phyloP scores from a whole-genome alignment of 2,113 vertebrate species.

The Podarcis cretensis region DNA sequence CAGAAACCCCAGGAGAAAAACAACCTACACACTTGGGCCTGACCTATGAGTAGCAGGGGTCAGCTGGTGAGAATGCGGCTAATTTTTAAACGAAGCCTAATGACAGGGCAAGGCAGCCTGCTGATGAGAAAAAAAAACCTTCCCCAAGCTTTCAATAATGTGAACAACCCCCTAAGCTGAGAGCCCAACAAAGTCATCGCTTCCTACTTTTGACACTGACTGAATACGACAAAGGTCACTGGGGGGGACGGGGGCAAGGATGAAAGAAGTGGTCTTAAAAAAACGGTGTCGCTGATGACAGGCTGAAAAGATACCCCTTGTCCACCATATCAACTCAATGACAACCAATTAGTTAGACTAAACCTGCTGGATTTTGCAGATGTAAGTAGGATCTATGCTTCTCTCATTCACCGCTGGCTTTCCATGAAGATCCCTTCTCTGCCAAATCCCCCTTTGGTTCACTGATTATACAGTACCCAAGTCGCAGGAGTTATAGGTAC shows the following conservation, averaged over 20 bases:
- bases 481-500: background rate
- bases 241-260: slow-evolving; percentile 31
- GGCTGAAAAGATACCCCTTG: slow-evolving; percentile 48
- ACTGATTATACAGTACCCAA: slow-evolving; percentile 22
- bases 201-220: slow-evolving; percentile 40
- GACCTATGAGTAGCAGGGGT: slow-evolving; percentile 66
- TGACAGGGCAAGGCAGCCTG: slow-evolving; percentile 70
- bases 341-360: slow-evolving; percentile 67
- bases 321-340: slow-evolving; percentile 70
- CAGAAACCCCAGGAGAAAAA: slow-evolving; percentile 39
- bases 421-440: slow-evolving; percentile 46
- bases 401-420: slow-evolving; percentile 56
- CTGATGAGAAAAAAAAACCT: slow-evolving; percentile 64
- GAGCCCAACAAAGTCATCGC: slow-evolving; percentile 48
- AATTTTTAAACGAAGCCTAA: slow-evolving; percentile 72
- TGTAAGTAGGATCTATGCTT: slow-evolving; percentile 52
- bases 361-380: slow-evolving; percentile 56
- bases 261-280: slow-evolving; percentile 41
- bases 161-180: slow-evolving; percentile 66
- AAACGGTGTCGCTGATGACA: slow-evolving; percentile 62
- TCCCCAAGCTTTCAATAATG: slow-evolving; percentile 49
- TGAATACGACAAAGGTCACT: slow-evolving; percentile 26
- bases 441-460: slow-evolving; percentile 21
- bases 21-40: slow-evolving; percentile 28
- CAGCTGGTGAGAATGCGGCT: slow-evolving; percentile 56